These are phyloP conservation scores for Aratinga solstitialis DNA, from an alignment of 2,797 vertebrate genomes.

Conservation along the genomic window DNA sequence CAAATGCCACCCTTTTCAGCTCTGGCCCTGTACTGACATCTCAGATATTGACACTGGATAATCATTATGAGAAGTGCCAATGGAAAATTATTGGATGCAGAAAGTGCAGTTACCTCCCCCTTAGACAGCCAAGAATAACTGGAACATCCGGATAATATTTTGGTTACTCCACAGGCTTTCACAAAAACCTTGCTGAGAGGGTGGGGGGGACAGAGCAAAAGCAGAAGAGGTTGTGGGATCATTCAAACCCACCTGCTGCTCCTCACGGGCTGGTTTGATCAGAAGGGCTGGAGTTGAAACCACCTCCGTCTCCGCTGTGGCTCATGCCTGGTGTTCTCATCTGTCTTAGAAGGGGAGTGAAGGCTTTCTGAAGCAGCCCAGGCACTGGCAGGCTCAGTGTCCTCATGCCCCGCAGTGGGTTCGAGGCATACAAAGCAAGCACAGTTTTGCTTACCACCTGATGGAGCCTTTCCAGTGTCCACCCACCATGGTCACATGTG, in stretches of 20 bases:
- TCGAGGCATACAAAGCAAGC: neutral
- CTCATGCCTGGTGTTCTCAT: neutral
- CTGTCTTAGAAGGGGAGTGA: neutral
- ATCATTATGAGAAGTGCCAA: neutral
- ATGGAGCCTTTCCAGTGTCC: accelerated
- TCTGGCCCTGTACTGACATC: neutral
- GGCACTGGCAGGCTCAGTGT: neutral
- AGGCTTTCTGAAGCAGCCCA: neutral
- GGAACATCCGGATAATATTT: neutral
- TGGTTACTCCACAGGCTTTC: neutral
- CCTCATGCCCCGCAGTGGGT: accelerated
- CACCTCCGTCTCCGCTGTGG: neutral
- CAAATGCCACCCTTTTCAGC: neutral
- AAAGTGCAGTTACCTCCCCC: neutral
- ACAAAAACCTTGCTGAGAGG: neutral
- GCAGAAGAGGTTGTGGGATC: neutral
- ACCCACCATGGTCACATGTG: accelerated
- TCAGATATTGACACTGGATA: neutral
- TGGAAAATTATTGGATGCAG: neutral
- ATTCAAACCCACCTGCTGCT: neutral
- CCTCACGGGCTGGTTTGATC: neutral
- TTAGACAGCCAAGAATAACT: neutral
- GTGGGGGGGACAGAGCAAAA: neutral
- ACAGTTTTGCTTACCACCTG: neutral
- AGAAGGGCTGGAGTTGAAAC: neutral